Percentiles rank a stretch among this genome's conserved stretches.
These are phyloP conservation scores for Oscheius onirici DNA, from an alignment of 2,888 invertebrate species.

Conservation along the genomic window DNA sequence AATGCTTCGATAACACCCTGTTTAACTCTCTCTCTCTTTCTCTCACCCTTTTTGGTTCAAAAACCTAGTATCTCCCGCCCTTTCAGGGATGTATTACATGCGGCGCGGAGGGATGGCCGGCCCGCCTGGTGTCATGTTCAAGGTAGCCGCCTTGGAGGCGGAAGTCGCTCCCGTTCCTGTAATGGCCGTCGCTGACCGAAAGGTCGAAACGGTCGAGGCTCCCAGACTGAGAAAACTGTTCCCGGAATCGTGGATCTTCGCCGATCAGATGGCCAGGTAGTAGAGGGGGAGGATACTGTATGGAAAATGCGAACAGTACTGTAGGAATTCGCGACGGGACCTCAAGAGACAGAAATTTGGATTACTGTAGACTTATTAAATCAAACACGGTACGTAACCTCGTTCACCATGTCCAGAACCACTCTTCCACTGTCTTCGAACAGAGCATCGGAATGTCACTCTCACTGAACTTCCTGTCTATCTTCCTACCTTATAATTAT, in stretches of 20 bases:
- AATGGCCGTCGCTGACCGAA: background rate
- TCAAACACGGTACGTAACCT: too few relatives aligned
- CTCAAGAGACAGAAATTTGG: too few relatives aligned
- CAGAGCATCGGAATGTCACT: too few relatives aligned
- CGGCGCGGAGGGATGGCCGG: slow-evolving; percentile 9
- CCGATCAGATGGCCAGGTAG: slow-evolving; percentile 4
- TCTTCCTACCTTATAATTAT: too few relatives aligned
- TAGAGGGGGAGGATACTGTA: too few relatives aligned
- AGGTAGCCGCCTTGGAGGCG: background rate
- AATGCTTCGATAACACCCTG: background rate
- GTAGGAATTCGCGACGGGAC: too few relatives aligned
- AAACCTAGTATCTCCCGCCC: background rate
- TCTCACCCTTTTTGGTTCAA: background rate
- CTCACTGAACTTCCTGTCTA: too few relatives aligned
- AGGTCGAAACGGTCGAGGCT: background rate
- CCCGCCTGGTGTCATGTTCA: background rate
- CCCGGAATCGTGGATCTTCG: slow-evolving; percentile 60
- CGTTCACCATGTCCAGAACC: too few relatives aligned
- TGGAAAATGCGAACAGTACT: background rate
- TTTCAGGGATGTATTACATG: slow-evolving; percentile 8
- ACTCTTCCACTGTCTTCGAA: too few relatives aligned
- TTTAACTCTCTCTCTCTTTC: background rate
- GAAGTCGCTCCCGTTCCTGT: background rate
- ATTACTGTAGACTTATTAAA: too few relatives aligned
- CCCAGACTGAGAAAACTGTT: slow-evolving; percentile 38